phyloP scores from a whole-genome alignment of 1,140 invertebrate species.

The Drosophila varians region DNA sequence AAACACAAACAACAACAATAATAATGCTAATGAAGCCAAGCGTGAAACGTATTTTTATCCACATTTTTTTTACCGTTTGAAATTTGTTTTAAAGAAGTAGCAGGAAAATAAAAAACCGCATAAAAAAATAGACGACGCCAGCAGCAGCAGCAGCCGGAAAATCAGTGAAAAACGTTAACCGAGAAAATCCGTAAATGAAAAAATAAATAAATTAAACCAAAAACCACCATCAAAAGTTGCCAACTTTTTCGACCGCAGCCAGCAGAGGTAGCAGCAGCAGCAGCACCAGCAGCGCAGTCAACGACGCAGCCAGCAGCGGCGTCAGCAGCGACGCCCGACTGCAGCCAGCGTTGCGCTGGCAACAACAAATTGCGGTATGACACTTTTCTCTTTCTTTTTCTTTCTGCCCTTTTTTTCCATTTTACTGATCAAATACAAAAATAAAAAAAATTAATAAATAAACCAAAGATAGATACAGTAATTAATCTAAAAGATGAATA shows the following conservation, averaged over 20 bases:
- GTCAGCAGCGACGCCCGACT: constrained; percentile 49
- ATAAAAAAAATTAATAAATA: background rate
- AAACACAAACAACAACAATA: constrained; percentile 16
- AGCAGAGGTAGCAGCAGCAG: constrained; percentile 27
- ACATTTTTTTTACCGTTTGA: constrained; percentile 21
- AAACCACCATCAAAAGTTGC: constrained; percentile 31
- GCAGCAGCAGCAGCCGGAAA: background rate
- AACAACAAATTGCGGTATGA: constrained; percentile 64
- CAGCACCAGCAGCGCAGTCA: background rate
- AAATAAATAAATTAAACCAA: constrained; percentile 16
- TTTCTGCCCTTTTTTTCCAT: background rate
- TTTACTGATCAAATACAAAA: background rate
- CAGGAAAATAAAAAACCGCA: constrained; percentile 21
- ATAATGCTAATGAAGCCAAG: constrained; percentile 42
- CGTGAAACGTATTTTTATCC: constrained; percentile 27
- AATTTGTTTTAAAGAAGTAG: constrained; percentile 26
- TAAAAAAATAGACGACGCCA: constrained; percentile 4
- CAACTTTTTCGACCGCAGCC: constrained; percentile 30
- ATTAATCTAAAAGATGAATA: no score
- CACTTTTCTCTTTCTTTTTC: background rate
- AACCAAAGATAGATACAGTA: no score
- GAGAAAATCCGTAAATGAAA: constrained; percentile 6
- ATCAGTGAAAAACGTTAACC: constrained; percentile 31
- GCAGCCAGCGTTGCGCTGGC: constrained; percentile 66
- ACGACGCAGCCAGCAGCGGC: constrained; percentile 22